A percentile compares a stretch with the other conserved stretches of the same genome.
phyloP scores from a whole-genome alignment of 2,888 invertebrate genomes.

The Trachelus tabidus region DNA sequence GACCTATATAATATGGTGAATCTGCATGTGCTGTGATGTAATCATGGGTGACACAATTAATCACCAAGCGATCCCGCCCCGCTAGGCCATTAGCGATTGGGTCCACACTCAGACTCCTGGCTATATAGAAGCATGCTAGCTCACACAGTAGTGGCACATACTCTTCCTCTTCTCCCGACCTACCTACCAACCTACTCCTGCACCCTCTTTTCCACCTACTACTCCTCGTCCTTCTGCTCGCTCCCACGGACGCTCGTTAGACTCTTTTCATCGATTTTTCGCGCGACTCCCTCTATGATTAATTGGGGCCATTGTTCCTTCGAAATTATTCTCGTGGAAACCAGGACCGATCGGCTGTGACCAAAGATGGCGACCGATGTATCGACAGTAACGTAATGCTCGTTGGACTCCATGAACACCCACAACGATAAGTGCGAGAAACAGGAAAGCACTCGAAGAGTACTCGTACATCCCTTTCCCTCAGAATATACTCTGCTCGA shows the following conservation, averaged over 20 bases:
- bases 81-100: constrained; percentile 52
- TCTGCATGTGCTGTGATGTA: constrained; percentile 53
- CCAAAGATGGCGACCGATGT: background rate
- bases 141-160: background rate
- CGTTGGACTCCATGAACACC: background rate
- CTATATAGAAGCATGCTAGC: background rate
- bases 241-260: constrained; percentile 29
- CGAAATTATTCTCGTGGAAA: constrained; percentile 1
- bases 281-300: constrained; percentile 29
- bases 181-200: background rate
- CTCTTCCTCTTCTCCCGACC: background rate
- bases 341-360: background rate
- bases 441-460: background rate
- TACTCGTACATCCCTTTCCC: background rate
- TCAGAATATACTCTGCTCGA: constrained; percentile 15
- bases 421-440: background rate
- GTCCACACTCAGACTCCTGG: constrained; percentile 21
- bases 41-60: constrained; percentile 62
- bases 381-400: background rate
- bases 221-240: constrained; percentile 14
- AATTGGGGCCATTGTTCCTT: constrained; percentile 37
- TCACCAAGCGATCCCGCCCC: constrained; percentile 54
- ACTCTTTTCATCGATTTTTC: constrained; percentile 31
- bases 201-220: constrained; percentile 2
- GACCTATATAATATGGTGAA: constrained; percentile 42